A percentile compares a stretch with the other conserved stretches of the same genome.
Conservation (phyloP, 2,888 invertebrate species). For the Macropis europaea region DNA sequence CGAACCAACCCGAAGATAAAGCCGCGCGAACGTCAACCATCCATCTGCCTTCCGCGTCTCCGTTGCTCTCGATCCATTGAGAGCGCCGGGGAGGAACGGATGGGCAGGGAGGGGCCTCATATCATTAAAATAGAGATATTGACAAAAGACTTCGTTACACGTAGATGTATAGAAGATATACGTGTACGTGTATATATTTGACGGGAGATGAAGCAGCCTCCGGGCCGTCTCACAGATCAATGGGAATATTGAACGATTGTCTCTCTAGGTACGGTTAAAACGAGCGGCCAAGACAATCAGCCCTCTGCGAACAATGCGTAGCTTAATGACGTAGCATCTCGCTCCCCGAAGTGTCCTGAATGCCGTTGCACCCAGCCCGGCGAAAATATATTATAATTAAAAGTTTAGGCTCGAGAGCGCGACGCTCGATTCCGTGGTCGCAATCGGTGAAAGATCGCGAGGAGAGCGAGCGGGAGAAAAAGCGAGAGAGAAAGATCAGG, state of each 20-base stretch:
- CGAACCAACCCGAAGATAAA: constrained; percentile 64
- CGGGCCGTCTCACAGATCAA: constrained; percentile 77
- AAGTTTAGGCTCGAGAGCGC: constrained; percentile 27
- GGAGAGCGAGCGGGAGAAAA: background rate
- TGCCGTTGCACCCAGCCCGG: constrained; percentile 33
- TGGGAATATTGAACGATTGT: constrained; percentile 80
- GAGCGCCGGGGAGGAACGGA: constrained; percentile 7
- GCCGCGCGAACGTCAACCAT: constrained; percentile 55
- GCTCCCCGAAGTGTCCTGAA: constrained; percentile 31
- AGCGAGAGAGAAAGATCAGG: background rate
- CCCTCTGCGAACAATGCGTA: constrained; percentile 78
- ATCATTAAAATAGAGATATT: constrained; percentile 79
- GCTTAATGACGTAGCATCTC: constrained; percentile 78
- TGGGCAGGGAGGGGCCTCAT: constrained; percentile 64
- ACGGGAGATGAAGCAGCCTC: constrained; percentile 57
- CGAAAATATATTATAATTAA: constrained; percentile 51
- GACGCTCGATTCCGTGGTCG: background rate
- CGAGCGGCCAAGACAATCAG: constrained; percentile 79
- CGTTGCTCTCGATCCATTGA: constrained; percentile 20
- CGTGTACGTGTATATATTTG: constrained; percentile 47
- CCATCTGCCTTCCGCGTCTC: constrained; percentile 40
- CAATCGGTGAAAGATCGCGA: background rate
- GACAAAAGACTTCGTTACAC: constrained; percentile 71
- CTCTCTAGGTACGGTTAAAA: constrained; percentile 77
- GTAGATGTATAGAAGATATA: constrained; percentile 51